A percentile compares a stretch with the other conserved stretches of the same genome.
Evolutionary conservation across 2,888 invertebrate species (phyloP).

Genomic region (Leucoptera coffeella): DNA sequence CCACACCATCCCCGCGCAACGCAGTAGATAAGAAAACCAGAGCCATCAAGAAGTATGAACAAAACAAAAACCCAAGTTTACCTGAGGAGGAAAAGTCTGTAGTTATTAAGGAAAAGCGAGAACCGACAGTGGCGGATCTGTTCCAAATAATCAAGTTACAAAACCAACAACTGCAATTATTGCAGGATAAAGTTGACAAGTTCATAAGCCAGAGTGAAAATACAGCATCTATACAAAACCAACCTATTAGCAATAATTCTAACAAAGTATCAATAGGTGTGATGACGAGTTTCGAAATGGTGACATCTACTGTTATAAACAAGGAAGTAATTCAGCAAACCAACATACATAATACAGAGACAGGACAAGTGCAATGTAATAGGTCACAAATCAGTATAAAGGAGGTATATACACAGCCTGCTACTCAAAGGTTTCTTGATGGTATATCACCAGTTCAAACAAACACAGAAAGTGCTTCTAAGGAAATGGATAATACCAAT

Average conservation of each 20-base stretch:
- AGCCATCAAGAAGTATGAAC: conserved; percentile 27
- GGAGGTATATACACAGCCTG: conserved; percentile 23
- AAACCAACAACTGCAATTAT: conserved; percentile 57
- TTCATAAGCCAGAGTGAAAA: conserved; percentile 21
- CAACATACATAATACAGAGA: conserved; percentile 20
- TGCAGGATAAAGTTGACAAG: conserved; percentile 60
- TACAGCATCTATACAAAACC: conserved; percentile 9
- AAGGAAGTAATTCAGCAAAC: conserved; percentile 26
- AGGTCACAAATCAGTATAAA: conserved; percentile 36
- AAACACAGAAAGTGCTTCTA: too few species aligned
- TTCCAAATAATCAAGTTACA: conserved; percentile 61
- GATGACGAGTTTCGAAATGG: conserved; percentile 67
- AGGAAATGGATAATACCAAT: too few species aligned
- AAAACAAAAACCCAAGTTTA: conserved; percentile 14
- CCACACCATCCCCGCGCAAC: conserved; percentile 11
- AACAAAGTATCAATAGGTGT: conserved; percentile 63
- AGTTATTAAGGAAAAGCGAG: conserved; percentile 27
- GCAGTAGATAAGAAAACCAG: conserved; percentile 29
- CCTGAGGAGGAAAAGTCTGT: conserved; percentile 22
- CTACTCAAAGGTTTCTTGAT: conserved; percentile 32
- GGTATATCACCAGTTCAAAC: conserved; percentile 19
- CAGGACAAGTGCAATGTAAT: conserved; percentile 35
- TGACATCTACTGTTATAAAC: conserved; percentile 37
- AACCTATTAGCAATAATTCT: conserved; percentile 15
- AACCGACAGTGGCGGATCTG: conserved; percentile 53